Base-by-base conservation (phyloP, 2,113 vertebrate genomes). In the Mustela lutreola region DNA sequence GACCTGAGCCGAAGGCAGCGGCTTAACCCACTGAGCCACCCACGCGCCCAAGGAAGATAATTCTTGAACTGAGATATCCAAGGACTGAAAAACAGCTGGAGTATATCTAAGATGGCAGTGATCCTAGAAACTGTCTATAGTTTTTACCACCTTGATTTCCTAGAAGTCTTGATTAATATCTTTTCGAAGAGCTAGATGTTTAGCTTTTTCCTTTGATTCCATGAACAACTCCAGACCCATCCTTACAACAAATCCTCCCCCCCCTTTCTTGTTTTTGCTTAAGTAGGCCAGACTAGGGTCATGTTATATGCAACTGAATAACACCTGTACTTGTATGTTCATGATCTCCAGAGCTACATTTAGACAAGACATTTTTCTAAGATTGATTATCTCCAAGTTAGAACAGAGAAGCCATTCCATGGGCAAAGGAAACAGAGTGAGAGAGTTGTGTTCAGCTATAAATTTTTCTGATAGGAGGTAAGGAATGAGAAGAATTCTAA, bases 71-170 rank as follows among this genome's bases (percentile, higher is more conserved):
- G 45, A 78, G 45, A 73, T 4, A 67, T 2, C 10, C 24, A 60
- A 82, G 22, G 50, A 79, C 42, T 75, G 78, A 83, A 75, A 76
- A 84, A 50, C 12, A 76, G 26, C 7, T 63, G 28, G 84, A 14
- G 0, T 33, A 7, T 31, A 1, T 84, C 10, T 65, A 88, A 12
- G 36, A 42, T 70, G 19, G 5, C 42, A 39, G 45, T n/a, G 4
- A 26, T 4, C 16, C 50, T 73, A 58, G 70, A 92, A 45, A 71
- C 14, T 56, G 10, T 28, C 33, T 16, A 3, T 53, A 19, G 26
- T 84, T 95, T 96, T 89, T 58, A 53, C 19, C 48, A 89, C n/a
- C 14, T 94, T 95, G 65, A 87, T 79, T 86, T 86, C 31, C 56
- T 79, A 24, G 10, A 26, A 86, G 2, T 82, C 31, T 82, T 89